Evolutionary conservation across 2,797 vertebrate species (phyloP), one percentile per base, ranked within the genome.

Genomic region (Peromyscus nudipes): DNA sequence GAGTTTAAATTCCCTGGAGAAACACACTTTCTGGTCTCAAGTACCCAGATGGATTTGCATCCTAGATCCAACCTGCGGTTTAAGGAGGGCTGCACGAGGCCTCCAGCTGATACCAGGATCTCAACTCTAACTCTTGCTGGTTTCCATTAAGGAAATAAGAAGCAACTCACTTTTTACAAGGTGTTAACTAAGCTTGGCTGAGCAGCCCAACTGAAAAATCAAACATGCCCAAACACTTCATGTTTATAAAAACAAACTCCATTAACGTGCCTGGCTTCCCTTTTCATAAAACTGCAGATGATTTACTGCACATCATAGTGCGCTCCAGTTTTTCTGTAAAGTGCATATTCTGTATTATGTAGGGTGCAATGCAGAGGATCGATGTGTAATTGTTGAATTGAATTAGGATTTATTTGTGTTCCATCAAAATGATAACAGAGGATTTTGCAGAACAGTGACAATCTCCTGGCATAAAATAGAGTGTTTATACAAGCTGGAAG

Each of bases 231-330:
- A 95, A 98, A 98, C 97, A 98, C 94, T 98, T 97, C 91, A 89
- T 98, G 91, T 92, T 73, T 75, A 97, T 98, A 96, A 98, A 98
- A 98, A 97, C 97, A 97, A 97, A 97, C 96, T 98, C 96, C 96
- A 94, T 97, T 97, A 97, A 94, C 96, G 94, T 64, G 46, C 84
- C 73, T 40, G 11, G 88, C 96, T 98, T 98, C 96, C 89, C 73
- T 95, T 96, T 97, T 89, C 97, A 92, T 67, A 98, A 98, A 98
- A 98, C 97, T 98, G 77, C 92, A 81, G 96, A 96, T 98, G 95
- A 97, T 98, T 97, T 97, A 97, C 60, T 91, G 95, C 95, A 57
- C 95, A 94, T 97, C 95, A 90, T 85, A 76, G 94, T 8, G 46
- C n/a, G 43, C 71, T 94, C 96, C 95, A 97, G 92, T 92, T 94